Base-by-base conservation (phyloP, 2,797 vertebrate species). In the Lagocephalus sceleratus region DNA sequence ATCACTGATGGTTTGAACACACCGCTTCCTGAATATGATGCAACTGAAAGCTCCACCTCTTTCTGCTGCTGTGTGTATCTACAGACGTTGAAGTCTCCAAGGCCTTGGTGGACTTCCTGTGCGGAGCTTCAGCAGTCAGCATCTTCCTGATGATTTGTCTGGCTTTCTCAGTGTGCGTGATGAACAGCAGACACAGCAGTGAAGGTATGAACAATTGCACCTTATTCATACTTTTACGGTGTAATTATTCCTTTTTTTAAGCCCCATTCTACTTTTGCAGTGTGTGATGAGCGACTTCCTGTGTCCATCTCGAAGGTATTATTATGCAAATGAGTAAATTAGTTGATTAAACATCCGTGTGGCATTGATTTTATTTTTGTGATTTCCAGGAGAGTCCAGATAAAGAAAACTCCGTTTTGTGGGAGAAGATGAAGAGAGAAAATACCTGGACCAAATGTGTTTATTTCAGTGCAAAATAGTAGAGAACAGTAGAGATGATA, bases 71-170 rank as follows among this genome's bases (percentile, higher is more conserved):
- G 26, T 29, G 1, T 29, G 3, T 49, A 2, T 56, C 19, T 44
- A 23, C 26, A 74, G 62, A 45, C 32, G 17, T 12, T 3, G 6
- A 1, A 2, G 16, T 29, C 5, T 41, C 2, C 39, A 3, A 1
- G 7, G 2, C 40, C 19, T 39, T 46, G 32, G 54, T 67, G 26
- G 54, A 61, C 22, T 19, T 44, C 20, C n/a, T 79, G 52, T 42
- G 43, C 20, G 64, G 20, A 14, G 56, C 64, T 29, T 32, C 75
- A 41, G n/a, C 16, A 2, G 26, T 81, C 32, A 71, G 38, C 26
- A 21, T 47, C 21, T 6, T 59, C 22, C 35, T 81, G 22, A 14
- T 10, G 11, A 8, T 67, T 51, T 12, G 53, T 10, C 22, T 73
- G 44, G 17, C 54, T n/a, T 20, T 60, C 2, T 9, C 14, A 0